These are phyloP conservation scores for Campylomormyrus numenius DNA, from an alignment of 2,113 vertebrate species.

Conservation along the genomic window DNA sequence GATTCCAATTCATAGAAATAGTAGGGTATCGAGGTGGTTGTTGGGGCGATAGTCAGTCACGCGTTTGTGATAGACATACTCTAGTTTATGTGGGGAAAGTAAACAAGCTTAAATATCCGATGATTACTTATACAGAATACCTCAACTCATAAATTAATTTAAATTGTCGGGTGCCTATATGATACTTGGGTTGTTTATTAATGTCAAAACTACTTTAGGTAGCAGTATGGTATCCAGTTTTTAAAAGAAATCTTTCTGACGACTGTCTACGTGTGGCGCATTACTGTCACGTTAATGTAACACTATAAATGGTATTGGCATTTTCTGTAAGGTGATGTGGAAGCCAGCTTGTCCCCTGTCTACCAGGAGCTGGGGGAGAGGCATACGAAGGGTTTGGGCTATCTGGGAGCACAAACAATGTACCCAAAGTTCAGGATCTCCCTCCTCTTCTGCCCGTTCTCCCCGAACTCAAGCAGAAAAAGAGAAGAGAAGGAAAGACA, in stretches of 20 bases:
- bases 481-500: slow-evolving; percentile 45
- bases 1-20: neutral
- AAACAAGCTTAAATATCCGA: neutral
- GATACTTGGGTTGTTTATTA: neutral
- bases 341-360: slow-evolving; percentile 20
- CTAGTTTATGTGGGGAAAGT: neutral
- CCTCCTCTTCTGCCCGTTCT: slow-evolving; percentile 14
- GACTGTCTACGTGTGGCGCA: neutral
- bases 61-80: neutral
- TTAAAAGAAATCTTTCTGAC: neutral
- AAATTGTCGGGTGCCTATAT: neutral
- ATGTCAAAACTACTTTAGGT: neutral
- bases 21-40: neutral
- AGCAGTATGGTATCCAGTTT: neutral
- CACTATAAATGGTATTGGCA: neutral
- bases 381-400: slow-evolving; percentile 14
- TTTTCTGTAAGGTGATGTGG: slow-evolving; percentile 50
- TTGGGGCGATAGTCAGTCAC: neutral
- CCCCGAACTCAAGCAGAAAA: slow-evolving; percentile 47
- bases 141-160: neutral
- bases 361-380: slow-evolving; percentile 23
- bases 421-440: slow-evolving; percentile 22
- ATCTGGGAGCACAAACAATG: slow-evolving; percentile 33
- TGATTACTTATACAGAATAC: neutral
- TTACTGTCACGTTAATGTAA: neutral